These are phyloP conservation scores for Chrysina gloriosa DNA, from an alignment of 2,888 invertebrate genomes.

Conservation along the genomic window DNA sequence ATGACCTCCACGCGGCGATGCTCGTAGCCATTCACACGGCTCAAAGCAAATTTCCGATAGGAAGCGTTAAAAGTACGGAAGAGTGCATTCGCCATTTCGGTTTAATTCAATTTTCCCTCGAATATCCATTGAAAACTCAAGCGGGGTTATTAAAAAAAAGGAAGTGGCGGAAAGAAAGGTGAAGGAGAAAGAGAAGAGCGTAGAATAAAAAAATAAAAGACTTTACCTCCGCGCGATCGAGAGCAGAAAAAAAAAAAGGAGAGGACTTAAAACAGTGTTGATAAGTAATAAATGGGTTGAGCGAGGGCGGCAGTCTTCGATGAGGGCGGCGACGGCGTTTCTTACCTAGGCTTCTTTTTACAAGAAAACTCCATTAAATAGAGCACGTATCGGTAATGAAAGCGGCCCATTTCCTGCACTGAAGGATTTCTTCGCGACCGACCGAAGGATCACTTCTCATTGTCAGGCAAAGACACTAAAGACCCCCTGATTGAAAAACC, in stretches of 20 bases:
- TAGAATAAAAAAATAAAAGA: conserved; percentile 2
- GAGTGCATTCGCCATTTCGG: conserved; percentile 8
- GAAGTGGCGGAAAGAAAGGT: background rate
- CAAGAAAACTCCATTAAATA: conserved; percentile 66
- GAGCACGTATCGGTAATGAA: conserved; percentile 65
- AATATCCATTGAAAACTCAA: conserved; percentile 19
- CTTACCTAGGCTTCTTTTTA: conserved; percentile 64
- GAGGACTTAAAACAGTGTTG: conserved; percentile 37
- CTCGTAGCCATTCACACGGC: background rate
- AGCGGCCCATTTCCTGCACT: conserved; percentile 63
- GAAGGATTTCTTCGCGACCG: conserved; percentile 47
- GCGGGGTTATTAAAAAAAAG: conserved; percentile 10
- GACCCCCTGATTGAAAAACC: conserved; percentile 64
- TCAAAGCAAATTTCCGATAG: conserved; percentile 29
- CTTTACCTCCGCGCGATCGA: conserved; percentile 9
- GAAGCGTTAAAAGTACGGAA: conserved; percentile 29
- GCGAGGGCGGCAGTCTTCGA: background rate
- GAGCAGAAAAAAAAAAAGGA: conserved; percentile 17
- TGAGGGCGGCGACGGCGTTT: conserved; percentile 53
- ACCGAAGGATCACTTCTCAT: conserved; percentile 55
- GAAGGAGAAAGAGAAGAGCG: background rate
- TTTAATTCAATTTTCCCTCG: conserved; percentile 35
- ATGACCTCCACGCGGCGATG: background rate
- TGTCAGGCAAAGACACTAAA: conserved; percentile 64
- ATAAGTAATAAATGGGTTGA: conserved; percentile 42